Base-by-base conservation (phyloP, 2,797 vertebrate species). In the Siniperca undulata region DNA sequence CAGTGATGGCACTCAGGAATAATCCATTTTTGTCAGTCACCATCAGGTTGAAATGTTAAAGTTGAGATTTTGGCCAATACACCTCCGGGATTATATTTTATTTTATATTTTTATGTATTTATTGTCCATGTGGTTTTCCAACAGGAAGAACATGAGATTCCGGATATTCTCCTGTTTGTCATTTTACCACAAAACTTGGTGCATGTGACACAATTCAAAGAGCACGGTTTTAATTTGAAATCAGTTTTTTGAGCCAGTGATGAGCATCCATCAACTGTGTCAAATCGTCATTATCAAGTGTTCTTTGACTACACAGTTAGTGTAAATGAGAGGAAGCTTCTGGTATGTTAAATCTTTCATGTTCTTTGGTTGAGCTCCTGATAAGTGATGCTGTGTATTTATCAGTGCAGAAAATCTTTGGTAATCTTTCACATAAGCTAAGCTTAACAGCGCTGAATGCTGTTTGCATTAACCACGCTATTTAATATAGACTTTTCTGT, bases 191-290 rank as follows among this genome's bases (percentile, higher is more conserved):
- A 55, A 79, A 68, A 64, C 13, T 7, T 64, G 22, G 2, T 36
- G 38, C 74, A 59, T 44, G n/a, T 71, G 72, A 80, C 67, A 58
- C 24, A 62, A 53, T 71, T 85, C 40, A 77, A n/a, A 78, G 46
- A 53, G 56, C 65, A 46, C 38, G 20, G 40, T 80, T 86, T 88
- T 82, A 46, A 76, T 83, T 84, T 60, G 50, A 81, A 74, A 76
- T 82, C 30, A 13, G 27, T 81, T 84, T 79, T 75, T 64, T 62
- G 62, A 72, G 56, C 19, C 72, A 58, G 50, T 27, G 50, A 74
- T 69, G 48, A 82, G 50, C 69, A n/a, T 86, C 78, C 58, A 59
- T 77, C 70, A 68, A 19, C 50, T 34, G 60, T 70, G 40, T 69
- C 44, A 53, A 78, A 69, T 82, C 56, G 59, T 78, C 36, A 60